A percentile compares a stretch with the other conserved stretches of the same genome.
Evolutionary conservation across 2,113 vertebrate genomes (phyloP).

Genomic region (Sturnira hondurensis): DNA sequence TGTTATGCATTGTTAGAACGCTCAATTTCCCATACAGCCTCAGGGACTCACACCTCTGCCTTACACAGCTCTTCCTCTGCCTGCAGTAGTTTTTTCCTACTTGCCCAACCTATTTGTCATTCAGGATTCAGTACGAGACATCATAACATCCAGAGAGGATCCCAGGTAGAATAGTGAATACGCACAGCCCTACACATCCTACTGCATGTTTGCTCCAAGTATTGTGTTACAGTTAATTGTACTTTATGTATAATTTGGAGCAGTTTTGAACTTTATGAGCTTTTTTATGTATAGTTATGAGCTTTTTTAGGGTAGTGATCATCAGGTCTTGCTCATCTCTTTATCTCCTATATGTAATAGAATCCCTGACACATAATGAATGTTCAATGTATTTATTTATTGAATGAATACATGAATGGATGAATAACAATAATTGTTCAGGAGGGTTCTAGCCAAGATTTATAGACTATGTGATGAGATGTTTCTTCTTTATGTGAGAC

Average conservation of each 20-base stretch:
- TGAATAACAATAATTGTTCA: slow-evolving; percentile 41
- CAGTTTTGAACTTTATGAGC: no score
- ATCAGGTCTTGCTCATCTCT: not conserved
- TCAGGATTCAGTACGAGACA: slow-evolving; percentile 11
- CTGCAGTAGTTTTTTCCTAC: not conserved
- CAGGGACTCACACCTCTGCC: not conserved
- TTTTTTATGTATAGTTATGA: not conserved
- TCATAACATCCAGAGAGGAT: not conserved
- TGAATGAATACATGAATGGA: slow-evolving; percentile 1
- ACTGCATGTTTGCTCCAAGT: not conserved
- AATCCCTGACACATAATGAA: not conserved
- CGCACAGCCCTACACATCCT: not conserved
- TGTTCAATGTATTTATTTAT: not conserved
- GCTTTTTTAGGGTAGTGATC: not conserved
- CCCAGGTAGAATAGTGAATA: not conserved
- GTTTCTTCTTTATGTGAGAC: slow-evolving; percentile 16
- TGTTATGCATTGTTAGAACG: not conserved
- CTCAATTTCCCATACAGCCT: not conserved
- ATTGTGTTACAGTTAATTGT: not conserved
- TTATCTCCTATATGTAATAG: not conserved
- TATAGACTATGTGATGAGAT: not conserved
- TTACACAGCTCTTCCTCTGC: not conserved
- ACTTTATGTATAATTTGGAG: not conserved
- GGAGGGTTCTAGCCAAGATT: not conserved
- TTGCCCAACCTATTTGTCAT: not conserved